Evolutionary conservation across 2,888 invertebrate species (phyloP), one percentile per base, ranked within the genome.

Genomic region (Plutella xylostella): DNA sequence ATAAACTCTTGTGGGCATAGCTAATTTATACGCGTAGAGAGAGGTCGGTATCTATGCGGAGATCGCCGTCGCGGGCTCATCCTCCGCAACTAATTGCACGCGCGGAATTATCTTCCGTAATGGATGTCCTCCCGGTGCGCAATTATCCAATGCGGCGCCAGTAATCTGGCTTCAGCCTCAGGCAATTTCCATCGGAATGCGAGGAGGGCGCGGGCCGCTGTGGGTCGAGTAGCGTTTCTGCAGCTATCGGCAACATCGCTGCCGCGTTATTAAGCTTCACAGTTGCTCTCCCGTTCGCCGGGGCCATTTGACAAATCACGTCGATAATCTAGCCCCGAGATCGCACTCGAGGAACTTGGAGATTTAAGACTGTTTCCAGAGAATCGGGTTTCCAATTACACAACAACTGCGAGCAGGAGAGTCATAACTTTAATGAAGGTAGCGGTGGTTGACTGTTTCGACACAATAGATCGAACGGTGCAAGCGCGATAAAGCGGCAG

Each of bases 41-140:
- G 45, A 48, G 42, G 46, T 19, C n/a, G 44, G 30, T 50, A 53
- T 52, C 48, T 50, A n/a, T n/a, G 31, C 49, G 45, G 46, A 42
- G 19, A 31, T 21, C 25, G 20, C 22, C 15, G 22, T 19, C 34
- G 12, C 22, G 12, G 19, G 39, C 39, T 45, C 31, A 39, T 38
- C 42, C 34, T 14, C 41, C 34, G 15, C 38, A 19, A 31, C 66
- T 76, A 73, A 75, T 75, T 75, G 71, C 69, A 60, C 58, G 60
- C 55, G 65, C 68, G 68, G 68, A 74, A 72, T 73, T 75, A 78
- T 76, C 70, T 72, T 67, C 68, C 55, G 71, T 76, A 77, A 78
- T 78, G 68, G 67, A 70, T 77, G 77, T 77, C 76, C 73, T 68
- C 66, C 57, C 60, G 58, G 68, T 65, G 62, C 63, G 72, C 72